phyloP scores from a whole-genome alignment of 2,888 invertebrate species.

The Rhogogaster chlorosoma region DNA sequence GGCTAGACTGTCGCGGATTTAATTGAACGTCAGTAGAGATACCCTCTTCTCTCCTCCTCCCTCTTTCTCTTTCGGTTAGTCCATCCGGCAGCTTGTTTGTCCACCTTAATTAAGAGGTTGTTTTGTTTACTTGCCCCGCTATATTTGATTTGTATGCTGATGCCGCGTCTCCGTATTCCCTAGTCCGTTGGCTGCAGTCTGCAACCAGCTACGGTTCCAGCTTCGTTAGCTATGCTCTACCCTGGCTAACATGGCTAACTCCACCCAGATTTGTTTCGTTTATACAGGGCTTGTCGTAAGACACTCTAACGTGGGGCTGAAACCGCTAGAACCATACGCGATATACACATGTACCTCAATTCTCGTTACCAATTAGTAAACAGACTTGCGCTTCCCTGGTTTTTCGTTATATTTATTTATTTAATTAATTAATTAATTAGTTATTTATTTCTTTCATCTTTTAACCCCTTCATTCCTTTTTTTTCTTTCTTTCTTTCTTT shows the following conservation, averaged over 20 bases:
- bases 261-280: background rate
- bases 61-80: constrained; percentile 29
- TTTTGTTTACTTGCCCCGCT: constrained; percentile 50
- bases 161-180: constrained; percentile 33
- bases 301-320: background rate
- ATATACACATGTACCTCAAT: background rate
- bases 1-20: constrained; percentile 30
- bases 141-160: constrained; percentile 51
- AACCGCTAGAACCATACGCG: background rate
- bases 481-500: background rate
- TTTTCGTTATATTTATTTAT: background rate
- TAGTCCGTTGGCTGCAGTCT: constrained; percentile 20
- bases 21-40: constrained; percentile 44
- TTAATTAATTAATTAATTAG: background rate
- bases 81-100: constrained; percentile 46
- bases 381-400: background rate
- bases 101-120: constrained; percentile 52
- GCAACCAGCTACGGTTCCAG: background rate
- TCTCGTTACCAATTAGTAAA: background rate
- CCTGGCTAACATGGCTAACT: constrained; percentile 8
- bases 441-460: background rate
- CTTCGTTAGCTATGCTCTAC: constrained; percentile 41
- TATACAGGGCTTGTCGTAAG: background rate
- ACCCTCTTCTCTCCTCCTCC: background rate
- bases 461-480: background rate